These are phyloP conservation scores for Leptatherina wallacei DNA, from an alignment of 2,797 vertebrate genomes.

Conservation along the genomic window DNA sequence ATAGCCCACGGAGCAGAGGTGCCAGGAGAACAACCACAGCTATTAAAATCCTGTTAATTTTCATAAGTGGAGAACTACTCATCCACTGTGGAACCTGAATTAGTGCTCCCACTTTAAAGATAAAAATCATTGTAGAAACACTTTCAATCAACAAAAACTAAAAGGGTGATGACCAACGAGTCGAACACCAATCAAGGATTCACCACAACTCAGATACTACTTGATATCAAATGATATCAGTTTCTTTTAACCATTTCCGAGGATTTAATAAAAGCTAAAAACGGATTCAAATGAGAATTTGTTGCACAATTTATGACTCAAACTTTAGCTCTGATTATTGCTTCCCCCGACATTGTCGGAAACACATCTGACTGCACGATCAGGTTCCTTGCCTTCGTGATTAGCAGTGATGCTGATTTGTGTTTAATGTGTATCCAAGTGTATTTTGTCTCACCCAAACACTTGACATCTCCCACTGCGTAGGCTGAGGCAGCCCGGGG, in stretches of 20 bases:
- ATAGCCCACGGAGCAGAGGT: conserved; percentile 3
- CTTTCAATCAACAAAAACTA: conserved; percentile 20
- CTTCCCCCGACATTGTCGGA: neutral
- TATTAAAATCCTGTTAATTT: conserved; percentile 28
- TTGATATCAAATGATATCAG: conserved; percentile 28
- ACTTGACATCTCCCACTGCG: conserved; percentile 92
- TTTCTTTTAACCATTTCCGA: conserved; percentile 7
- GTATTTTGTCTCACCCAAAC: conserved; percentile 89
- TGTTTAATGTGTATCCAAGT: neutral
- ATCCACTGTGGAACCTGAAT: conserved; percentile 23
- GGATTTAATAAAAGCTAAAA: neutral
- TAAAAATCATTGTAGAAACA: conserved; percentile 11
- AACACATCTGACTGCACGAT: neutral
- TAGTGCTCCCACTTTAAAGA: conserved; percentile 18
- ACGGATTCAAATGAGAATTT: neutral
- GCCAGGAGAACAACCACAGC: conserved; percentile 9
- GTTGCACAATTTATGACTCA: neutral
- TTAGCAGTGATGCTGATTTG: neutral
- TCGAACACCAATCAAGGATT: conserved; percentile 5
- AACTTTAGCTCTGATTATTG: neutral
- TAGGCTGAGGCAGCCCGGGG: conserved; percentile 97
- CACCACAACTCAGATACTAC: conserved; percentile 38
- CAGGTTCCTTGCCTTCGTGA: neutral
- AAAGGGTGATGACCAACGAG: conserved; percentile 8
- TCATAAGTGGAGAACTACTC: conserved; percentile 39